These are phyloP conservation scores for Danio kyathit DNA, from an alignment of 2,797 vertebrate genomes.

Conservation along the genomic window DNA sequence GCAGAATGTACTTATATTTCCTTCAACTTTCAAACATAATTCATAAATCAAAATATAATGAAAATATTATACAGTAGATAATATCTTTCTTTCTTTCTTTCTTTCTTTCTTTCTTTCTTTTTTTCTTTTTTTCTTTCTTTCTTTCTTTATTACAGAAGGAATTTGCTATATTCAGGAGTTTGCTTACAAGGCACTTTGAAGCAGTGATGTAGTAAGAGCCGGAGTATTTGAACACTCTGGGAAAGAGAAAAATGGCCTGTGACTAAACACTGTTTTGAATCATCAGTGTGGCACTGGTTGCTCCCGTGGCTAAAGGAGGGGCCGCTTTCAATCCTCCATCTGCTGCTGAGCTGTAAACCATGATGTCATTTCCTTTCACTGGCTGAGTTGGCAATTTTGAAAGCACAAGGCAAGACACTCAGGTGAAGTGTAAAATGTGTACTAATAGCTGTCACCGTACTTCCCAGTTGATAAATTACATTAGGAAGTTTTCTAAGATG, in stretches of 20 bases:
- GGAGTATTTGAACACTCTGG: neutral
- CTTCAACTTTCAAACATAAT: too few species aligned
- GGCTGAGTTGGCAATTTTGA: conserved; percentile 68
- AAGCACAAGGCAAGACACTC: neutral
- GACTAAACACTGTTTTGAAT: conserved; percentile 51
- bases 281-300: conserved; percentile 49
- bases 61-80: too few species aligned
- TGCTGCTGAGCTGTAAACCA: conserved; percentile 64
- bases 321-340: conserved; percentile 59
- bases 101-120: too few species aligned
- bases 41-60: too few species aligned
- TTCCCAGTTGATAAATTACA: too few species aligned
- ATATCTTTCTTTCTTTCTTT: too few species aligned
- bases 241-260: conserved; percentile 27
- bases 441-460: too few species aligned
- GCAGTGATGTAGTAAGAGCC: neutral
- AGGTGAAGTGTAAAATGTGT: too few species aligned
- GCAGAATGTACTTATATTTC: too few species aligned
- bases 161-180: conserved; percentile 21
- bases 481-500: too few species aligned
- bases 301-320: conserved; percentile 50
- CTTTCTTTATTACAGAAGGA: neutral
- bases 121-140: too few species aligned
- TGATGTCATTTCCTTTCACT: conserved; percentile 72
- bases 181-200: conserved; percentile 30